Percentiles rank a stretch among this genome's conserved stretches.
phyloP scores from a whole-genome alignment of 2,888 invertebrate genomes.

The Lasioglossum vierecki region DNA sequence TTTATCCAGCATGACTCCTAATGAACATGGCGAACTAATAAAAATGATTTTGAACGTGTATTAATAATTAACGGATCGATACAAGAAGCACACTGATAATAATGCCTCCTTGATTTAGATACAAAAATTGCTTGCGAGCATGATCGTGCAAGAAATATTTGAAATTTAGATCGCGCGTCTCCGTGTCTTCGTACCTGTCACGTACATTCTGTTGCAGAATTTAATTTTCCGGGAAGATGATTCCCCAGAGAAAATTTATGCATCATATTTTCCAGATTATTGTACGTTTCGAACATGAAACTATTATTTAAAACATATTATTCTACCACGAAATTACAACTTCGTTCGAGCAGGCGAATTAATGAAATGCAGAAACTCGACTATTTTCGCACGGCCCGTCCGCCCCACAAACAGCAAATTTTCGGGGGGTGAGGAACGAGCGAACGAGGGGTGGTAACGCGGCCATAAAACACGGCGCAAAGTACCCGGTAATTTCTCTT shows the following conservation, averaged over 20 bases:
- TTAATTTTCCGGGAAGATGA: not conserved
- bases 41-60: too few relatives aligned
- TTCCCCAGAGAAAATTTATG: not conserved
- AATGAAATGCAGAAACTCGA: not conserved
- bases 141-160: not conserved
- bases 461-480: slow-evolving; percentile 3
- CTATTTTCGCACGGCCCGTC: not conserved
- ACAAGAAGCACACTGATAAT: not conserved
- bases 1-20: not conserved
- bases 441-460: not conserved
- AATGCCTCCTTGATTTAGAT: not conserved
- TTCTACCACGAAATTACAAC: too few relatives aligned
- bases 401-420: not conserved
- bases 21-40: not conserved
- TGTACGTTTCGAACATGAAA: not conserved
- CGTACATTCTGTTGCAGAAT: not conserved
- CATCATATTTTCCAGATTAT: not conserved
- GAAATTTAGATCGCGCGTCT: not conserved
- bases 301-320: too few relatives aligned
- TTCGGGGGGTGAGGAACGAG: not conserved
- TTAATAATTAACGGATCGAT: too few relatives aligned
- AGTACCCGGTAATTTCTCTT: slow-evolving; percentile 15
- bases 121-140: not conserved
- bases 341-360: too few relatives aligned
- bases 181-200: not conserved